Conservation (phyloP, 2,888 invertebrate genomes). For the Tupiocoris notatus region DNA sequence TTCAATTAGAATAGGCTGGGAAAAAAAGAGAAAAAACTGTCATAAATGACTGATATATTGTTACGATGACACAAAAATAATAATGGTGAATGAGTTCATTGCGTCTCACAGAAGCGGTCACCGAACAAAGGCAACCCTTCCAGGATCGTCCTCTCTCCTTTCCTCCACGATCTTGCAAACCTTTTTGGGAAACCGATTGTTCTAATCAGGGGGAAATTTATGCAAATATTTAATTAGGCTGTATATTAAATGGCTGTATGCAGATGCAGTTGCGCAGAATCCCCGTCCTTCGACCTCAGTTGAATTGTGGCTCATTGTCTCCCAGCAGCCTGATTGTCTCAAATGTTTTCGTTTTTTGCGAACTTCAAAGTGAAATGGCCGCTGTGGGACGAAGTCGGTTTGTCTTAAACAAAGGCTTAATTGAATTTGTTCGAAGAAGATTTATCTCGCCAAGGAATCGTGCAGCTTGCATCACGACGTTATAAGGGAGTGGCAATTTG, state of each 20-base stretch:
- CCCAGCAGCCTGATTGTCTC: not conserved
- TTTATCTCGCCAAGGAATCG: no score
- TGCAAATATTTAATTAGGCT: conserved; percentile 44
- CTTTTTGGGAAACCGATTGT: conserved; percentile 19
- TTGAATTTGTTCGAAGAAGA: not conserved
- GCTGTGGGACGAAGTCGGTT: not conserved
- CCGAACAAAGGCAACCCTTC: not conserved
- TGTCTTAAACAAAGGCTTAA: not conserved
- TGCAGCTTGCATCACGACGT: no score
- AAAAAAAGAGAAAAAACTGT: no score
- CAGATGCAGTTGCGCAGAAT: no score
- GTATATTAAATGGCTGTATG: conserved; percentile 33
- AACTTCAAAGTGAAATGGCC: not conserved
- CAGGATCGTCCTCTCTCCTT: no score
- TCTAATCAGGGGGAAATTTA: conserved; percentile 36
- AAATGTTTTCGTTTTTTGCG: not conserved
- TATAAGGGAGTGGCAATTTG: no score
- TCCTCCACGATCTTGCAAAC: not conserved
- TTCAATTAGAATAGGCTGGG: no score
- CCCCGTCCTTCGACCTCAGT: not conserved
- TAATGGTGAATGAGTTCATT: no score
- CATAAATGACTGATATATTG: no score
- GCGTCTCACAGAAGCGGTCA: not conserved
- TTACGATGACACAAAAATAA: no score
- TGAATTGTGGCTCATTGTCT: not conserved